Conservation (phyloP, 2,797 vertebrate species). For the Eulemur coronatus region DNA sequence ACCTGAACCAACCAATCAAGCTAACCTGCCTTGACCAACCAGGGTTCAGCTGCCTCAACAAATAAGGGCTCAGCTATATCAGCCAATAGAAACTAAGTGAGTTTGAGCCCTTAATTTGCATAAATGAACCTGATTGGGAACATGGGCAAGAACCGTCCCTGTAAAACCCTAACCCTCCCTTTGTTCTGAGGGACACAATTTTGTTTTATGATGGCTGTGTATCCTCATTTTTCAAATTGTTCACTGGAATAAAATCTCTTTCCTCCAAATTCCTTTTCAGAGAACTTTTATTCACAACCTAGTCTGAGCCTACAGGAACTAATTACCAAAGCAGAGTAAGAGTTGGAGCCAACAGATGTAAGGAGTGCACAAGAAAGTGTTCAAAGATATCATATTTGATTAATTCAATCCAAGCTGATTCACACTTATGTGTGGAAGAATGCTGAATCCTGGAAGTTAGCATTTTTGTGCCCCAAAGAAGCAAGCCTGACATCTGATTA, state of each 20-base stretch:
- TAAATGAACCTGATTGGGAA: background rate
- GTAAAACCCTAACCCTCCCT: background rate
- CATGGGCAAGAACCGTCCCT: background rate
- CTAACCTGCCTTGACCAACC: too few relatives aligned
- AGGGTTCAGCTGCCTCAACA: background rate
- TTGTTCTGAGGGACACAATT: background rate
- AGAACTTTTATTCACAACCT: background rate
- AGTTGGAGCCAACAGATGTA: background rate
- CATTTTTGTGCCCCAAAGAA: background rate
- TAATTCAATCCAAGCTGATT: background rate
- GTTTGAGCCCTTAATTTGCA: background rate
- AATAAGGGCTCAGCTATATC: background rate
- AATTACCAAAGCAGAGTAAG: background rate
- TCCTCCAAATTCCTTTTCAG: background rate
- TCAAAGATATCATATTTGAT: background rate
- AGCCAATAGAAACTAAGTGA: background rate
- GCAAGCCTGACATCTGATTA: slow-evolving; percentile 15
- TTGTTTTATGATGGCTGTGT: background rate
- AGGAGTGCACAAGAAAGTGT: background rate
- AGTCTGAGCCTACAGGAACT: background rate
- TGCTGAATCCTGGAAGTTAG: background rate
- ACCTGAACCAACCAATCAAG: too few relatives aligned
- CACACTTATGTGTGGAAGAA: background rate
- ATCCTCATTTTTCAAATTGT: background rate
- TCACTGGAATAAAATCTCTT: background rate